Conservation (phyloP, 2,113 vertebrate genomes). For the Rana temporaria region DNA sequence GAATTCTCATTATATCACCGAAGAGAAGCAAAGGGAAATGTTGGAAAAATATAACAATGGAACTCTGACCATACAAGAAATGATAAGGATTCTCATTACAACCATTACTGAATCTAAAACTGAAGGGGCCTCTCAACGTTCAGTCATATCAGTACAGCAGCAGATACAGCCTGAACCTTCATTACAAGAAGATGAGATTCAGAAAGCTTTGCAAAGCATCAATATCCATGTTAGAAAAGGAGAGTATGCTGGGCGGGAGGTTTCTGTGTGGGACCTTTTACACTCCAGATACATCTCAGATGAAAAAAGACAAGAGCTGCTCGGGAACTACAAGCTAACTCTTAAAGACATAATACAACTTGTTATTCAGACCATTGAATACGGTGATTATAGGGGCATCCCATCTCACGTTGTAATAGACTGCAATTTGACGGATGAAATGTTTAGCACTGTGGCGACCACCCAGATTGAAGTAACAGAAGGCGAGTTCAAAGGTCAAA, state of each 20-base stretch:
- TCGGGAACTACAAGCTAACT: slow-evolving; percentile 67
- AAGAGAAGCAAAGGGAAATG: slow-evolving; percentile 66
- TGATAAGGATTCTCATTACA: neutral
- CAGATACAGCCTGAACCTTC: slow-evolving; percentile 62
- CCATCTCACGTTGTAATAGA: neutral
- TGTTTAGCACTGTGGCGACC: slow-evolving; percentile 19
- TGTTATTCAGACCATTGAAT: neutral
- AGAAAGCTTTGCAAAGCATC: slow-evolving; percentile 52
- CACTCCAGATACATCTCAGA: slow-evolving; percentile 57
- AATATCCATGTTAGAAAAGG: slow-evolving; percentile 59
- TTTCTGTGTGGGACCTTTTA: slow-evolving; percentile 60
- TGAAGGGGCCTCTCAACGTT: neutral
- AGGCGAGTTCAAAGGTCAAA: slow-evolving; percentile 58
- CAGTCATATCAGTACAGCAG: neutral
- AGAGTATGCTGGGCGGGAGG: slow-evolving; percentile 27
- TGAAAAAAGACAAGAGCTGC: slow-evolving; percentile 59
- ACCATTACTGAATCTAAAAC: slow-evolving; percentile 14
- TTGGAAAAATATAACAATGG: slow-evolving; percentile 69
- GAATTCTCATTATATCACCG: slow-evolving; percentile 47
- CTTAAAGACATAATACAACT: neutral
- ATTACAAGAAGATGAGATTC: slow-evolving; percentile 58
- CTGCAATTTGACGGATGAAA: slow-evolving; percentile 58
- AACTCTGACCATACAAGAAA: slow-evolving; percentile 35
- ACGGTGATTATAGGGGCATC: neutral
- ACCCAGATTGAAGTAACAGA: neutral